A percentile compares a stretch with the other conserved stretches of the same genome.
Conservation (phyloP, 2,113 vertebrate genomes). For the Pollachius pollachius region DNA sequence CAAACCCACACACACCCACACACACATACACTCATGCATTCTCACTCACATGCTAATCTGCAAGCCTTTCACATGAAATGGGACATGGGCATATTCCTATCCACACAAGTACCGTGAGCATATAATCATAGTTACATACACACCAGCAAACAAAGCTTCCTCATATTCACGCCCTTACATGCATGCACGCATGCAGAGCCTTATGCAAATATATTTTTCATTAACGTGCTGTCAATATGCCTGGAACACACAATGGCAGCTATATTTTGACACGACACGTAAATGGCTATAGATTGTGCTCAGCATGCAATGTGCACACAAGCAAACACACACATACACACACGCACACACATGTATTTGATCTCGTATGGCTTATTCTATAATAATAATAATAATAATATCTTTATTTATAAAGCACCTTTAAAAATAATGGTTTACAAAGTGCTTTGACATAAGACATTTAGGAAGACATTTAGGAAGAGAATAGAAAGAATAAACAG, state of each 20-base stretch:
- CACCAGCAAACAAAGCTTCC: conserved; percentile 46
- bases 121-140: conserved; percentile 40
- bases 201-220: conserved; percentile 44
- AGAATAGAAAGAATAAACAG: background rate
- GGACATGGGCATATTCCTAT: conserved; percentile 19
- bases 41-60: conserved; percentile 37
- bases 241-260: conserved; percentile 17
- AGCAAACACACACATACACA: conserved; percentile 16
- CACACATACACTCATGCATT: background rate
- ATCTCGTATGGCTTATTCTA: conserved; percentile 12
- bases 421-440: too few species aligned
- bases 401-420: too few species aligned
- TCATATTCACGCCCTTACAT: conserved; percentile 28
- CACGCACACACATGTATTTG: conserved; percentile 18
- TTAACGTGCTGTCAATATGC: conserved; percentile 40
- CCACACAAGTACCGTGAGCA: conserved; percentile 43
- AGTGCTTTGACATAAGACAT: too few species aligned
- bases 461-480: too few species aligned
- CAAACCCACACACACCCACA: background rate
- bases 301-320: conserved; percentile 29
- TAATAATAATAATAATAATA: too few species aligned
- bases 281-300: conserved; percentile 14
- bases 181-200: conserved; percentile 7
- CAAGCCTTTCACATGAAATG: conserved; percentile 30
- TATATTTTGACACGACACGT: conserved; percentile 1